These are phyloP conservation scores for Pogonomyrmex californicus DNA, from an alignment of 1,140 invertebrate genomes.

Conservation along the genomic window DNA sequence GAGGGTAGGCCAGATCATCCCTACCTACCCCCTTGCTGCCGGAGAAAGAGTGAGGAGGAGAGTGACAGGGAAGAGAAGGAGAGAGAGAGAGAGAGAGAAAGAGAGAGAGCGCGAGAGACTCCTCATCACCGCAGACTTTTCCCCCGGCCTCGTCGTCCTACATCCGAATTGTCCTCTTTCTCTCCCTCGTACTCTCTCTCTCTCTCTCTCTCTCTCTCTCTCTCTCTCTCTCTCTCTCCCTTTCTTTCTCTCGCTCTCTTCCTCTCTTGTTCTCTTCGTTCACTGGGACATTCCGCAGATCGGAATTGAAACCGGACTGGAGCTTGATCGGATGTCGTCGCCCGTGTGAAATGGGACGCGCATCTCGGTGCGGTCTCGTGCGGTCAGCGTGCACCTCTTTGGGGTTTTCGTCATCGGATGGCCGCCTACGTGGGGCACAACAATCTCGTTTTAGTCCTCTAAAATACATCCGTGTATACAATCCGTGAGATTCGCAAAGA, in stretches of 20 bases:
- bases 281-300: constrained; percentile 17
- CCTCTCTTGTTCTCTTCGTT: neutral
- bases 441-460: neutral
- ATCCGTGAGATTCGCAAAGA: neutral
- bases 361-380: constrained; percentile 36
- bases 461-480: neutral
- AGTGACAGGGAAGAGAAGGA: neutral
- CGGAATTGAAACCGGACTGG: constrained; percentile 49
- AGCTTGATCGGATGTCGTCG: constrained; percentile 48
- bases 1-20: constrained; percentile 61
- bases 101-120: too few relatives aligned
- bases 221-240: neutral
- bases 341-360: constrained; percentile 48
- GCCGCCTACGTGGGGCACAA: neutral
- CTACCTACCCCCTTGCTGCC: constrained; percentile 43
- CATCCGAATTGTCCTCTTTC: constrained; percentile 38
- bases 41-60: constrained; percentile 1
- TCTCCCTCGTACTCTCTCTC: neutral
- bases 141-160: constrained; percentile 47
- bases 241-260: neutral
- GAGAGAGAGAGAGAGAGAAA: constrained; percentile 1
- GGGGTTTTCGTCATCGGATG: neutral
- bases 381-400: constrained; percentile 32
- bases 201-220: constrained; percentile 4
- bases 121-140: constrained; percentile 50